These are phyloP conservation scores for Mesembrinibis cayennensis DNA, from an alignment of 2,113 vertebrate species.

Conservation along the genomic window DNA sequence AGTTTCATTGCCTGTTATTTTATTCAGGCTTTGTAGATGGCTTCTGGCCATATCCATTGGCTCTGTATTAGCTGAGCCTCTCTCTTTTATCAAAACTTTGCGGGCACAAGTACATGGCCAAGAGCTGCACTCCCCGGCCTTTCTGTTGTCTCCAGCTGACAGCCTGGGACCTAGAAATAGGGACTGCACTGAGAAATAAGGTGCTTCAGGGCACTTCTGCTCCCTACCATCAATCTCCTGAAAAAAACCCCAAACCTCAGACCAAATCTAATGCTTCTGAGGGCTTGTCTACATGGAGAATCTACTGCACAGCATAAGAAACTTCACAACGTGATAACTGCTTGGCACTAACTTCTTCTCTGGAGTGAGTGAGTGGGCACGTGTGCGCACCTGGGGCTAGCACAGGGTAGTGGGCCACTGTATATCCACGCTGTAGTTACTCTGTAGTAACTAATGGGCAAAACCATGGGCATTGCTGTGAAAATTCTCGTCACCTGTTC, in stretches of 20 bases:
- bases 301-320: background rate
- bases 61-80: background rate
- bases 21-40: slow-evolving; percentile 30
- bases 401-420: background rate
- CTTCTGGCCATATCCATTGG: slow-evolving; percentile 9
- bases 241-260: background rate
- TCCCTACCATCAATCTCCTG: background rate
- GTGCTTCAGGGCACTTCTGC: background rate
- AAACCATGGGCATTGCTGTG: background rate
- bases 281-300: slow-evolving; percentile 31
- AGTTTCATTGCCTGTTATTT: background rate
- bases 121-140: background rate
- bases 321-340: fast-evolving
- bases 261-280: background rate
- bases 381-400: fast-evolving
- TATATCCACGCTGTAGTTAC: background rate
- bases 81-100: background rate
- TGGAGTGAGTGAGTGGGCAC: background rate
- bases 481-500: background rate
- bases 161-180: background rate
- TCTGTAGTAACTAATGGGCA: background rate
- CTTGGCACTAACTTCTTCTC: background rate
- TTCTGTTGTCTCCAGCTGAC: background rate
- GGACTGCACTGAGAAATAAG: background rate
- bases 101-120: background rate